Conservation (phyloP, 2,797 vertebrate species). For the Enteromius fasciolatus region DNA sequence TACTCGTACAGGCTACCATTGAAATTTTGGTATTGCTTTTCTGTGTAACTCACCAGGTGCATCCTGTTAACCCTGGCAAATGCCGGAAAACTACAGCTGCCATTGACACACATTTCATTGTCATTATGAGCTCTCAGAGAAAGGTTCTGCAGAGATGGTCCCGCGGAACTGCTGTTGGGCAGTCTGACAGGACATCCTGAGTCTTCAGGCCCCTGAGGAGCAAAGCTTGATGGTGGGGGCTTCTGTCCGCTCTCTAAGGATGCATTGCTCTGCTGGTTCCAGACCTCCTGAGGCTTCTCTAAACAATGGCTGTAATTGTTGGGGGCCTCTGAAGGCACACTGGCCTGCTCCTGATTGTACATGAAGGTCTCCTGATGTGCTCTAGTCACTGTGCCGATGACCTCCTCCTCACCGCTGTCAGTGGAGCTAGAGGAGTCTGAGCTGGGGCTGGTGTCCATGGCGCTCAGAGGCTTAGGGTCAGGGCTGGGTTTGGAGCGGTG, state of each 20-base stretch:
- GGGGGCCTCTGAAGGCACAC: constrained; percentile 58
- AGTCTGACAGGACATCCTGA: constrained; percentile 70
- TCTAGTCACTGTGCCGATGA: constrained; percentile 86
- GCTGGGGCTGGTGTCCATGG: constrained; percentile 75
- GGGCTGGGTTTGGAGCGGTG: constrained; percentile 64
- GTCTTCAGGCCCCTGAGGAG: constrained; percentile 34
- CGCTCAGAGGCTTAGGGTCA: constrained; percentile 52
- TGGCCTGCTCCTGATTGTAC: constrained; percentile 87
- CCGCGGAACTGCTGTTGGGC: constrained; percentile 67
- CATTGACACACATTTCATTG: constrained; percentile 53
- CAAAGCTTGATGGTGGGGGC: constrained; percentile 20
- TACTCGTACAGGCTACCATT: background rate
- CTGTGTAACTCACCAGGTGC: constrained; percentile 85
- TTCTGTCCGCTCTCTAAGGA: constrained; percentile 56
- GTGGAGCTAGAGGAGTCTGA: constrained; percentile 67
- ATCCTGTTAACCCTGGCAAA: constrained; percentile 73
- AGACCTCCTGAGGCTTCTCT: constrained; percentile 62
- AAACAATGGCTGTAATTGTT: constrained; percentile 58
- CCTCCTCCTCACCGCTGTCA: constrained; percentile 92
- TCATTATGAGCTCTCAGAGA: constrained; percentile 64
- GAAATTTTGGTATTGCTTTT: background rate
- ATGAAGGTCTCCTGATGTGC: constrained; percentile 91
- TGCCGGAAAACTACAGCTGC: constrained; percentile 62
- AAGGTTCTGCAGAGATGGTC: constrained; percentile 74
- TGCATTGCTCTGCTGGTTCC: constrained; percentile 70